phyloP scores from a whole-genome alignment of 2,888 invertebrate genomes.

The Brenthis ino region DNA sequence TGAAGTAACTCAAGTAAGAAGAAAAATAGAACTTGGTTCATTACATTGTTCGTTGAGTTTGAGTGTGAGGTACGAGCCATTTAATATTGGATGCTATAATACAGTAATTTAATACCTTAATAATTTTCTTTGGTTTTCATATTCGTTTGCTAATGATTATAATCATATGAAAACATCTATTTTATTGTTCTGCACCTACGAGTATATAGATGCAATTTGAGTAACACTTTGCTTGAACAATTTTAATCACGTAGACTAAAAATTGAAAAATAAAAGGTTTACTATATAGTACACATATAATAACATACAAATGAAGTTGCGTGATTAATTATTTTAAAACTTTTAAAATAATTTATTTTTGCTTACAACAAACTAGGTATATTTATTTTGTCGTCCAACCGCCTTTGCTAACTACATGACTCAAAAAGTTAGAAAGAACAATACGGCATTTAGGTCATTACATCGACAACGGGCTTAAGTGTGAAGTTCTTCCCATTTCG shows the following conservation, averaged over 20 bases:
- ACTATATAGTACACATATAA: too few relatives aligned
- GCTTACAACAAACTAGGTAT: not conserved
- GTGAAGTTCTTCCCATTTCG: slow-evolving; percentile 63
- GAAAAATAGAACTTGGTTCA: slow-evolving; percentile 15
- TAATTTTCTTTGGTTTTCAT: not conserved
- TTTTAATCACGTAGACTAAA: too few relatives aligned
- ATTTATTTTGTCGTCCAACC: not conserved
- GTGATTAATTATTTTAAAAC: not conserved
- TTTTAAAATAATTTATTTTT: not conserved
- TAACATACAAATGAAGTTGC: too few relatives aligned
- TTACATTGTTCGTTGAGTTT: slow-evolving; percentile 8
- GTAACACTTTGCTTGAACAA: too few relatives aligned
- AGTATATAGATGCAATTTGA: too few relatives aligned
- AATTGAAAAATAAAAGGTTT: too few relatives aligned
- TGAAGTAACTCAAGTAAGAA: slow-evolving; percentile 11
- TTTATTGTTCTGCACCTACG: too few relatives aligned
- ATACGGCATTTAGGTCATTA: slow-evolving; percentile 70
- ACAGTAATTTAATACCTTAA: not conserved
- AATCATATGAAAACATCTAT: too few relatives aligned
- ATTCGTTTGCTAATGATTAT: not conserved
- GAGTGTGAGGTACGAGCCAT: slow-evolving; percentile 5
- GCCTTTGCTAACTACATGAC: not conserved
- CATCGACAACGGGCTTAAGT: slow-evolving; percentile 54
- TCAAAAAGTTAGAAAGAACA: slow-evolving; percentile 58
- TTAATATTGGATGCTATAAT: slow-evolving; percentile 2